phyloP scores from a whole-genome alignment of 2,797 vertebrate genomes.

The Cottoperca gobio region DNA sequence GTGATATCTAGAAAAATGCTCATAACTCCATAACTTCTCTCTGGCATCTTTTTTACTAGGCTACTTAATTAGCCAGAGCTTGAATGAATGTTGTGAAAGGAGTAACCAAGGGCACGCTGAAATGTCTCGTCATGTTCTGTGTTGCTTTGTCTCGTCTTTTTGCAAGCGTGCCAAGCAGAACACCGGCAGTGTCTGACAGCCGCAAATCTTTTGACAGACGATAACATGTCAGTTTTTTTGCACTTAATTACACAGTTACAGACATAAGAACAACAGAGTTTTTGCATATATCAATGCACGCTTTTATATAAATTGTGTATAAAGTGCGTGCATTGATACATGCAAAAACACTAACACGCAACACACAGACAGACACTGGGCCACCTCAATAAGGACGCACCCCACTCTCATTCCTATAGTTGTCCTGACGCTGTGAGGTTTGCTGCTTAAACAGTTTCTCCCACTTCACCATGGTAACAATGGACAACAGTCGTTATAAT shows the following conservation, averaged over 20 bases:
- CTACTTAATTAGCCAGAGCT: background rate
- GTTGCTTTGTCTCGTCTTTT: conserved; percentile 23
- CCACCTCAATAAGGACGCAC: background rate
- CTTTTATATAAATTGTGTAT: background rate
- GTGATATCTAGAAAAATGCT: background rate
- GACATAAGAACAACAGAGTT: conserved; percentile 28
- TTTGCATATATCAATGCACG: no score
- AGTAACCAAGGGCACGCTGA: conserved; percentile 21
- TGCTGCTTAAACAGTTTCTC: conserved; percentile 21
- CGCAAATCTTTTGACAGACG: conserved; percentile 28
- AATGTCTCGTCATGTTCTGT: conserved; percentile 27
- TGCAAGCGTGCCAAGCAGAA: conserved; percentile 45
- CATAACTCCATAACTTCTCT: background rate
- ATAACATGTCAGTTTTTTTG: conserved; percentile 17
- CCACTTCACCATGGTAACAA: conserved; percentile 38
- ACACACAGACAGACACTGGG: background rate
- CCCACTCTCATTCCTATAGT: conserved; percentile 16
- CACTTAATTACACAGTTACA: conserved; percentile 38
- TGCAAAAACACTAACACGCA: background rate
- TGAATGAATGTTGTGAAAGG: conserved; percentile 26
- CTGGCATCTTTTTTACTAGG: background rate
- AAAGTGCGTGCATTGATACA: background rate
- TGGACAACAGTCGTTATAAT: conserved; percentile 6
- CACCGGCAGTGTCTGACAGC: conserved; percentile 20
- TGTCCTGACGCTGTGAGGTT: conserved; percentile 17